Evolutionary conservation across 1,140 invertebrate genomes (phyloP).

Genomic region (Centruroides sculpturatus): DNA sequence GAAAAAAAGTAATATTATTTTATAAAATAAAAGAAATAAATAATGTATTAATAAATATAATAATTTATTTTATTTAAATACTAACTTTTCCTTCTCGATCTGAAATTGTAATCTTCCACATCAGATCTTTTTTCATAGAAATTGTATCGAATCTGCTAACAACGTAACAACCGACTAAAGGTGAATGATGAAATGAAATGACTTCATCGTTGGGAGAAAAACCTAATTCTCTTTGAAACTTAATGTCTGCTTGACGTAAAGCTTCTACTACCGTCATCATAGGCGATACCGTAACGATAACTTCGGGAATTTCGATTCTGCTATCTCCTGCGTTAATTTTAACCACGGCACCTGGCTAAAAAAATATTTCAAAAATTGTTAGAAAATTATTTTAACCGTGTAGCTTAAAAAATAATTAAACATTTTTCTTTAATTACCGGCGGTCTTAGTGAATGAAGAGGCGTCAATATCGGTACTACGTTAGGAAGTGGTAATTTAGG

Average conservation of each 20-base stretch:
- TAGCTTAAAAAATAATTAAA: not conserved
- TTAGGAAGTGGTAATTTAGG: not conserved
- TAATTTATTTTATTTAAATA: not conserved
- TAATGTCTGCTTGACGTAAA: constrained; percentile 7
- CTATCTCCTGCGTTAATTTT: constrained; percentile 1
- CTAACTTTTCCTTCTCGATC: constrained; percentile 8
- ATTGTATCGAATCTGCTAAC: constrained; percentile 1
- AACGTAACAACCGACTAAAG: not conserved
- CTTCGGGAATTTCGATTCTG: not conserved
- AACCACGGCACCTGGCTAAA: constrained; percentile 8
- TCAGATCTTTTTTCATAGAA: not conserved
- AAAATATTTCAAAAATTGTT: not conserved
- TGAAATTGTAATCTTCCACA: constrained; percentile 2
- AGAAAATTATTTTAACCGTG: not conserved
- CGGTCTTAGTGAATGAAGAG: not conserved
- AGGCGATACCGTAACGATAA: constrained; percentile 9
- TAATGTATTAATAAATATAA: not conserved
- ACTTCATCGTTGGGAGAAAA: constrained; percentile 1
- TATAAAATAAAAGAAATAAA: not conserved
- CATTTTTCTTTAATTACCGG: not conserved
- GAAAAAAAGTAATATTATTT: not conserved
- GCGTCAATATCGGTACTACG: not conserved
- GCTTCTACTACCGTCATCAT: constrained; percentile 10
- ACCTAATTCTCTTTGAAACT: constrained; percentile 5
- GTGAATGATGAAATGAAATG: constrained; percentile 4